Base-by-base conservation (phyloP, 2,113 vertebrate species). In the Cinclus mexicanus region DNA sequence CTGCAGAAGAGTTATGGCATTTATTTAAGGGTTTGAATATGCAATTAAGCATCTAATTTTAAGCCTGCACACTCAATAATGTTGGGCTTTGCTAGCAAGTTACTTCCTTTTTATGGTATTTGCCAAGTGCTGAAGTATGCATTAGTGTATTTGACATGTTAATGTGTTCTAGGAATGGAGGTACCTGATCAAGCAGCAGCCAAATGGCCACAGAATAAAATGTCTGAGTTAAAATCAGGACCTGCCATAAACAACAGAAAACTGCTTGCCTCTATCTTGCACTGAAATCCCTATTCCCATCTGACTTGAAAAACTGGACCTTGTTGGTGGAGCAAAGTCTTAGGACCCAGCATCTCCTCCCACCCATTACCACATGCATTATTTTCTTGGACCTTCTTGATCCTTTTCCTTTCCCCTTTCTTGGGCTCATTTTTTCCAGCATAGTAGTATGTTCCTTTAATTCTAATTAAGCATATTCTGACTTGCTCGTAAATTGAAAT, bases 1-100 rank as follows among this genome's bases (percentile, higher is more conserved):
- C 29, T 67, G 46, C 4, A 8, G 75, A 91, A 89, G 28, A 96
- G 78, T 81, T 39, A 83, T 55, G 55, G 52, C 39, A n/a, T 55
- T 93, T 70, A 82, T 79, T 94, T 95, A 86, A 76, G 42, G 5
- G 56, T 75, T 83, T 94, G 87, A 92, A 90, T 90, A 67, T 57
- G 50, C 69, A 93, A 37, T 84, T 86, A 93, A 86, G 68, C 85
- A 77, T 91, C 87, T 92, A 77, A 94, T 96, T 93, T 96, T 93
- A 95, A 90, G 93, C 71, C 80, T 91, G 75, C 55, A 55, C 33
- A 47, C 56, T 95, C 90, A 88, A 88, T 86, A 92, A 50, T 95
- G 81, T 88, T 86, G 92, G 87, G 77, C 60, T 93, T 94, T 41
- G 68, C 47, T 57, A 50, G 55, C 23, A 72, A 94, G 71, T 91